Base-by-base conservation (phyloP, 2,113 vertebrate species). In the Diphyllodes magnificus region DNA sequence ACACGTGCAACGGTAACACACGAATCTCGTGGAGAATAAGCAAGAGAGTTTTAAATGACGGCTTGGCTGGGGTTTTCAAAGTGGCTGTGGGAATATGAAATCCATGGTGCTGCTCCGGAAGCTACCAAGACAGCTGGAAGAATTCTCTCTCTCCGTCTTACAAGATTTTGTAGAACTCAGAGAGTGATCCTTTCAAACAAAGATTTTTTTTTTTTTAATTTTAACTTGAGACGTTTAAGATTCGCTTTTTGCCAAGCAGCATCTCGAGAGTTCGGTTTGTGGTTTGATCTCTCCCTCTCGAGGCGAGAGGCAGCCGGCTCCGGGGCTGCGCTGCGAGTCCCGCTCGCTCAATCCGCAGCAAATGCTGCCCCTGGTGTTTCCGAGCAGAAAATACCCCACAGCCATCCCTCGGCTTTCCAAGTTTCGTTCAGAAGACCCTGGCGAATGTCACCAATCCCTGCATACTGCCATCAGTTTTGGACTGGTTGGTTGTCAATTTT, bases 351-450 rank as follows among this genome's bases (percentile, higher is more conserved):
- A 92, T 40, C 35, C 2, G 0, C 88, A 92, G 96, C 80, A 18
- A 95, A 96, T 93, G 86, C 95, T 95, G 96, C 96, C 96, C 94
- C 95, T 63, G 64, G 39, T 60, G 96, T 84, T 86, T 14, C 86
- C 25, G 35, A 71, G 76, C 11, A 44, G 69, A 44, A 94, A 96
- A 60, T 37, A 42, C 33, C 14, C 35, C 7, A 90, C 76, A 51
- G 39, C 25, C 39, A 10, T 11, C 51, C 30, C 54, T 71, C 37
- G 2, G 45, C 66, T 45, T 44, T 25, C 4, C 22, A 13, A 40
- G 49, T 44, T 78, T 40, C 24, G 20, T 30, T 44, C n/a, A 11
- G 54, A 39, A 91, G 24, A 30, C 21, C 20, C 68, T 37, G 42
- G 11, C 2, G 6, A 70, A n/a, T 4, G 35, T 40, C 20, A 15